Percentiles rank a stretch among this genome's conserved stretches.
Evolutionary conservation across 2,113 vertebrate genomes (phyloP).

Genomic region (Benitochromis conjunctus): DNA sequence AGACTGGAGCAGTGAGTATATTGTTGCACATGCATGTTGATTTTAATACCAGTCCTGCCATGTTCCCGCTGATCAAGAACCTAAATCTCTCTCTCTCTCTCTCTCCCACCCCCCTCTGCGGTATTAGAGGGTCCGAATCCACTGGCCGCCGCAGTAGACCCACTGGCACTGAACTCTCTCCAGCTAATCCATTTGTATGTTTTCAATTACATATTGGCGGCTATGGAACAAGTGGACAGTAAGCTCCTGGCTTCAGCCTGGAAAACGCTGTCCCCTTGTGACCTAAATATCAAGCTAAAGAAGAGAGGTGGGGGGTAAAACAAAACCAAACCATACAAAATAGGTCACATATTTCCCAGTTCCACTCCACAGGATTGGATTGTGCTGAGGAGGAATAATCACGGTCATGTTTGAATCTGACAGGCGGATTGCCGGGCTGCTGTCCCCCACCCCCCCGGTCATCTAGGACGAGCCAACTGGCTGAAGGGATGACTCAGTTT

Average conservation of each 20-base stretch:
- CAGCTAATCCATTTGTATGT: slow-evolving; percentile 71
- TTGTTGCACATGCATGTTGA: neutral
- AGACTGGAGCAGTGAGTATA: neutral
- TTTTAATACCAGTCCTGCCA: slow-evolving; percentile 45
- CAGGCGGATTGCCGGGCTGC: slow-evolving; percentile 12
- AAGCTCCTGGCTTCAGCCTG: slow-evolving; percentile 51
- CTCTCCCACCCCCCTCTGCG: neutral
- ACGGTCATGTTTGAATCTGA: slow-evolving; percentile 26
- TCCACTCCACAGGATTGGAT: slow-evolving; percentile 43
- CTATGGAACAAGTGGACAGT: slow-evolving; percentile 52
- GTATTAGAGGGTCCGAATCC: slow-evolving; percentile 50
- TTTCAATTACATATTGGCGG: slow-evolving; percentile 60
- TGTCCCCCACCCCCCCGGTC: neutral
- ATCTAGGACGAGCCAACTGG: slow-evolving; percentile 15
- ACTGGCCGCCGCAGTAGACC: slow-evolving; percentile 27
- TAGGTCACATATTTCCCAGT: slow-evolving; percentile 59
- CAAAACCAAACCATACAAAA: slow-evolving; percentile 19
- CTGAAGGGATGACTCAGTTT: slow-evolving; percentile 50
- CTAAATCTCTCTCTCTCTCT: slow-evolving; percentile 34
- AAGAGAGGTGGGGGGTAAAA: slow-evolving; percentile 31
- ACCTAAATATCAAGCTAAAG: slow-evolving; percentile 68
- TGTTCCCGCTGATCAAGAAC: slow-evolving; percentile 37
- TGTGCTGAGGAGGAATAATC: slow-evolving; percentile 46
- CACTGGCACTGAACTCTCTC: slow-evolving; percentile 53
- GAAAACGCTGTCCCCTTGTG: slow-evolving; percentile 50